Base-by-base conservation (phyloP, 1,140 invertebrate genomes). In the Tribolium madens region DNA sequence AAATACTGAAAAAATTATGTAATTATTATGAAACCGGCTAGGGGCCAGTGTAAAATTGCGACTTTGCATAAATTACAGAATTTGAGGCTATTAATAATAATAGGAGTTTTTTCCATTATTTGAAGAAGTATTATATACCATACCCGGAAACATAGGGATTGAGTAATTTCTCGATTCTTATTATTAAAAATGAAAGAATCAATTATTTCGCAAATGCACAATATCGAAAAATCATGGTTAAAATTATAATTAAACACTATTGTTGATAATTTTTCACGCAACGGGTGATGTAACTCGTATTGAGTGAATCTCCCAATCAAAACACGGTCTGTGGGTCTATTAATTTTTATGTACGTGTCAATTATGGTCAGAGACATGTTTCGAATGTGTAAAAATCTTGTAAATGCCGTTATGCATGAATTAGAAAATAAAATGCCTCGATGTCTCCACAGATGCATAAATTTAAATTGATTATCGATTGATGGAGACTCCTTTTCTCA, bases 371-470 rank as follows among this genome's bases (percentile, higher is more conserved):
- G 13, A 50, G 48, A 50, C 48, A 50, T 57, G 18, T 26, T 57
- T 18, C 15, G 52, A 57, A 57, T 57, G 18, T 10, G 52, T 57
- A 64, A 64, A 64, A 64, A 64, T 64, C 21, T 64, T 33, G 57
- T 31, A 14, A 64, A 64, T 64, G 57, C 57, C 57, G 57, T 64
- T 64, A 64, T 64, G 57, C 57, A 64, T 64, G 57, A 64, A 64
- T 64, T 64, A 64, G 26, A 64, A 64, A 64, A 64, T 64, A 64
- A 57, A 18, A 18, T 57, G 13, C 21, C 13, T 7, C 21, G 57
- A 17, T 64, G 26, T 64, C 57, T 12, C 17, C 26, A 57, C 52
- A 26, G 18, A 21, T 57, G 57, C 57, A 64, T 64, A 64, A 64
- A 64, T 64, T 64, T 64, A 33, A 64, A 64, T 64, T 12, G 57